Evolutionary conservation across 2,888 invertebrate species (phyloP), one percentile per base, ranked within the genome.

Genomic region (Ophion ventricosus): DNA sequence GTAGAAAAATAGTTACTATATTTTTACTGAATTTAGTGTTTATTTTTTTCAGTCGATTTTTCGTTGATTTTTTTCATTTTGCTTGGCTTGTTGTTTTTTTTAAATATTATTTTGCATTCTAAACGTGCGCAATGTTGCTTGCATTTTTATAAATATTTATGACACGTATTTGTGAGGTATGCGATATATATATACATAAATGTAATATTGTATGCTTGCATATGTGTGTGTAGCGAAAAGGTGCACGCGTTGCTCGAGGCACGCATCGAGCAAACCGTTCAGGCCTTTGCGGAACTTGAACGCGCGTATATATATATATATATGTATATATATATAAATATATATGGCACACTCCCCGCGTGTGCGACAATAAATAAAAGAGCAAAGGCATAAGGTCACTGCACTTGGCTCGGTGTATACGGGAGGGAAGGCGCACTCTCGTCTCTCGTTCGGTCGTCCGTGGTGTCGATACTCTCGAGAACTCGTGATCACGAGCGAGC

Each of bases 321-420:
- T n/a, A n/a, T n/a, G n/a, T n/a, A n/a, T n/a, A n/a, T n/a, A n/a
- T n/a, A n/a, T n/a, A n/a, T n/a, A n/a, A n/a, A n/a, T n/a, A n/a
- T n/a, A 67, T 67, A 67, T 67, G 67, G 67, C 67, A 67, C 67
- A 49, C 67, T 49, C 67, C 49, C 25, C 17, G 67, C 14, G 67
- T 88, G 54, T 20, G 20, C 64, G 29, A 10, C 64, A 20, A 40
- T 20, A 66, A 66, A 61, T 35, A n/a, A 26, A 73, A 61, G 40
- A 40, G 35, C 59, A 25, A 73, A 43, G 40, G 64, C 73, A 59
- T n/a, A 73, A 61, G 59, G 59, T 73, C 40, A 25, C 59, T 69
- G 29, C 26, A 69, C 43, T 61, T 57, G 7, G n/a, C 49, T 49
- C 49, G 49, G 49, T 49, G 49, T 49, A 61, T 69, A 40, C 67